phyloP scores from a whole-genome alignment of 2,888 invertebrate genomes.

The Drosophila prostipennis region DNA sequence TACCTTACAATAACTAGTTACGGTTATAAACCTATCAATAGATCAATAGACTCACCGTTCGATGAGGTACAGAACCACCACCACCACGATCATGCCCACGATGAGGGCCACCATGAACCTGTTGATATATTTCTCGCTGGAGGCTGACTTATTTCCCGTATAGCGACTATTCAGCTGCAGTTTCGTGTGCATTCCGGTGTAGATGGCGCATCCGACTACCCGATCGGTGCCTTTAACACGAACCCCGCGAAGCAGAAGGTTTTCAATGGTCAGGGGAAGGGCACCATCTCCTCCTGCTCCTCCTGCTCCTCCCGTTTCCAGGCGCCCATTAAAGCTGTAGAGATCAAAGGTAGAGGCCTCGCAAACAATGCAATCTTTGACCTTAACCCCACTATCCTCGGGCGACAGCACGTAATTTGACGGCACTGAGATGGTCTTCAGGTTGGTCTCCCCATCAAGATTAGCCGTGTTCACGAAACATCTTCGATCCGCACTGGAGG shows the following conservation, averaged over 20 bases:
- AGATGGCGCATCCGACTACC: conserved; percentile 91
- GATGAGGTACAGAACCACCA: conserved; percentile 86
- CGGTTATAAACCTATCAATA: no score
- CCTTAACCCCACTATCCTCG: conserved; percentile 21
- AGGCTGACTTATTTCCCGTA: conserved; percentile 89
- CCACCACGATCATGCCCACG: conserved; percentile 86
- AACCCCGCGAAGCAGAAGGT: conserved; percentile 91
- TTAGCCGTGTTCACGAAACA: conserved; percentile 94
- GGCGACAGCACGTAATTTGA: conserved; percentile 58
- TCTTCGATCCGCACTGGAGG: conserved; percentile 87
- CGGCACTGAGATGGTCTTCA: conserved; percentile 81
- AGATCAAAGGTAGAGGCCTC: conserved; percentile 90
- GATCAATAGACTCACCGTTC: conserved; percentile 85
- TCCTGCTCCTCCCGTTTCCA: conserved; percentile 56
- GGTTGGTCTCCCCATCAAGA: conserved; percentile 88
- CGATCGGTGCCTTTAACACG: conserved; percentile 91
- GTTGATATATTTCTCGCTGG: conserved; percentile 89
- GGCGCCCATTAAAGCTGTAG: conserved; percentile 90
- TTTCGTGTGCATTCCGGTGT: conserved; percentile 92
- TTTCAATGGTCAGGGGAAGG: conserved; percentile 87
- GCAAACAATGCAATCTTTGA: conserved; percentile 86
- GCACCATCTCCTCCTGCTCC: conserved; percentile 63
- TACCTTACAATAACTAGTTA: no score
- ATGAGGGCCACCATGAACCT: conserved; percentile 89
- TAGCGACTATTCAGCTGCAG: conserved; percentile 92